phyloP scores from a whole-genome alignment of 2,113 vertebrate genomes.

The Colossoma macropomum region DNA sequence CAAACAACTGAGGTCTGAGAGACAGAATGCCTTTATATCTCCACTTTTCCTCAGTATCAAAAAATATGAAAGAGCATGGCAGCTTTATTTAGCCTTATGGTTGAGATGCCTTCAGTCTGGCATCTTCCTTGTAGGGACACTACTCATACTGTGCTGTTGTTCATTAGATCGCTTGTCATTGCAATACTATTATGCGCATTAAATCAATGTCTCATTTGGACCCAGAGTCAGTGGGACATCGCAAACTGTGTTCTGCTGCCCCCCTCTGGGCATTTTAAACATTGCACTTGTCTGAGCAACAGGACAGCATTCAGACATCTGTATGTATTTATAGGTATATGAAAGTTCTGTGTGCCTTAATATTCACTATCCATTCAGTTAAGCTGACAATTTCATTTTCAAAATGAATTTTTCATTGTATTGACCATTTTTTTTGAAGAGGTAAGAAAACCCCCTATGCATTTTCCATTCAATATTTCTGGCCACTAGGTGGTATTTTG shows the following conservation, averaged over 20 bases:
- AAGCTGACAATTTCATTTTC: too few relatives aligned
- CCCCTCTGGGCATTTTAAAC: constrained; percentile 15
- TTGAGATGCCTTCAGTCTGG: too few relatives aligned
- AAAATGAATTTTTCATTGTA: not conserved
- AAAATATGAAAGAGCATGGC: not conserved
- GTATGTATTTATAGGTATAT: not conserved
- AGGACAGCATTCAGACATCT: not conserved
- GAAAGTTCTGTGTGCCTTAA: not conserved
- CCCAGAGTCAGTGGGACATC: not conserved
- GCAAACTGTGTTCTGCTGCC: constrained; percentile 40
- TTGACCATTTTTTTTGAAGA: not conserved
- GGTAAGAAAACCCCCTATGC: not conserved
- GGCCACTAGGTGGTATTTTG: constrained; percentile 20
- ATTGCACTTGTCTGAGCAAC: not conserved
- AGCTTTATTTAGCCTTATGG: too few relatives aligned
- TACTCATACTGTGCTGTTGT: not conserved
- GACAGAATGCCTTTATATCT: not conserved
- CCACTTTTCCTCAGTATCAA: not conserved
- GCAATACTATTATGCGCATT: not conserved
- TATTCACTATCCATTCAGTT: not conserved
- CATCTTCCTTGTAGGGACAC: too few relatives aligned
- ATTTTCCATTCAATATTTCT: not conserved
- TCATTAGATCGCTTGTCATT: not conserved
- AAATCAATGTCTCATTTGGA: not conserved
- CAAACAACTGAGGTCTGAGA: not conserved